These are phyloP conservation scores for Danionella cerebrum DNA, from an alignment of 2,113 vertebrate species.

Conservation along the genomic window DNA sequence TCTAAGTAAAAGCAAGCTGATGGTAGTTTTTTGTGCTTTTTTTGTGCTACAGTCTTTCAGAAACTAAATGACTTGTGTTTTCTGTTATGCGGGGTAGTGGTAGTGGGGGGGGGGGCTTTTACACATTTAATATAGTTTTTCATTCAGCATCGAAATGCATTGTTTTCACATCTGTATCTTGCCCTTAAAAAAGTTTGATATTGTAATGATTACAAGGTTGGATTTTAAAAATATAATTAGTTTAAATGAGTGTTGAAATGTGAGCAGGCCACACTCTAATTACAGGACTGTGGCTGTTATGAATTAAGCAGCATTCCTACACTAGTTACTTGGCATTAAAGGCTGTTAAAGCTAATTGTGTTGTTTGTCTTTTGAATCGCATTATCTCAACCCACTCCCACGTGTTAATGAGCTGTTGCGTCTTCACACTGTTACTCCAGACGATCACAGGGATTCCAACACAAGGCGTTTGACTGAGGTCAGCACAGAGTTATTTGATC, in stretches of 20 bases:
- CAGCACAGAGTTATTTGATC: neutral
- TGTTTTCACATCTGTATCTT: too few species aligned
- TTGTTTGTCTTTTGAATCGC: constrained; percentile 62
- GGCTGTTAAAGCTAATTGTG: constrained; percentile 51
- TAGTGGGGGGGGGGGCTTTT: too few species aligned
- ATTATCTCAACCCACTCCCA: constrained; percentile 45
- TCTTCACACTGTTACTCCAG: constrained; percentile 27
- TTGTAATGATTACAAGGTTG: constrained; percentile 4
- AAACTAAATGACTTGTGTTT: too few species aligned
- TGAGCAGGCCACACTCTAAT: constrained; percentile 42
- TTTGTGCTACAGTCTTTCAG: too few species aligned
- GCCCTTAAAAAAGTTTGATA: too few species aligned
- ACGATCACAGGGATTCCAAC: constrained; percentile 17
- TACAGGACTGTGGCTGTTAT: constrained; percentile 39
- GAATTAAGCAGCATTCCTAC: constrained; percentile 40
- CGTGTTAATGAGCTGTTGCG: constrained; percentile 52
- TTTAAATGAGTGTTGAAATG: constrained; percentile 13
- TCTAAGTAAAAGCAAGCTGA: too few species aligned
- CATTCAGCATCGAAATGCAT: too few species aligned
- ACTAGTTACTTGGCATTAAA: constrained; percentile 55
- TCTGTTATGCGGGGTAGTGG: too few species aligned
- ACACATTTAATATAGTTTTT: too few species aligned
- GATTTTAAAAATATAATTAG: constrained; percentile 28
- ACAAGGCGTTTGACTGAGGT: neutral
- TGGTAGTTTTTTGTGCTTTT: too few species aligned